Conservation (phyloP, 2,113 vertebrate species). For the Cinclus cinclus region DNA sequence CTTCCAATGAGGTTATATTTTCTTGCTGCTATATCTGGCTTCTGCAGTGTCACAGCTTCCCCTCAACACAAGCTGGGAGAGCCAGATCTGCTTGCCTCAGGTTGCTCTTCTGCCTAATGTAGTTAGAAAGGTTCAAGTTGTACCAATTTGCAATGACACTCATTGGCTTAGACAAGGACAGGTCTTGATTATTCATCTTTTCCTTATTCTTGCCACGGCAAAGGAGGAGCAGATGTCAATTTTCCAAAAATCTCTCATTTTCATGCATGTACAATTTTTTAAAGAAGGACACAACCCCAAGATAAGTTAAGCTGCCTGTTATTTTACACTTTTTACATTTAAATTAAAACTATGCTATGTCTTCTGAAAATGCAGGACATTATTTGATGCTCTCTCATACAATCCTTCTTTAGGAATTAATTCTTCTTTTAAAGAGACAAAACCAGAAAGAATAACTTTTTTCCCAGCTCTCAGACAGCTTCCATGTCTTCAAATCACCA, state of each 20-base stretch:
- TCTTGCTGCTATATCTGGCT: background rate
- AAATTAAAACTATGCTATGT: background rate
- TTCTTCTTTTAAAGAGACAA: background rate
- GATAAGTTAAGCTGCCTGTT: background rate
- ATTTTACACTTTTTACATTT: background rate
- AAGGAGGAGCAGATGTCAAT: background rate
- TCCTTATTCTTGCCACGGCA: background rate
- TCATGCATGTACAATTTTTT: background rate
- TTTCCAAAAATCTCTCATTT: background rate
- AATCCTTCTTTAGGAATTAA: background rate
- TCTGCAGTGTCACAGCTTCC: background rate
- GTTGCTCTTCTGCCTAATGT: background rate
- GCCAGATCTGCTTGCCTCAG: background rate
- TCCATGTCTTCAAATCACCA: background rate
- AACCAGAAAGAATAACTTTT: background rate
- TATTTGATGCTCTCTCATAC: background rate
- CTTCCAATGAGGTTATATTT: background rate
- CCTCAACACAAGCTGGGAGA: background rate
- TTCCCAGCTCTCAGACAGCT: background rate
- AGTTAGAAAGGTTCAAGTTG: background rate
- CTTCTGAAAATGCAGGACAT: background rate
- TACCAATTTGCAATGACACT: background rate
- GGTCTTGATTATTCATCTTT: background rate
- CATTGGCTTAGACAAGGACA: background rate
- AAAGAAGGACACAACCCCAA: background rate